These are phyloP conservation scores for Rhinogobius similis DNA, from an alignment of 2,113 vertebrate genomes.

Conservation along the genomic window DNA sequence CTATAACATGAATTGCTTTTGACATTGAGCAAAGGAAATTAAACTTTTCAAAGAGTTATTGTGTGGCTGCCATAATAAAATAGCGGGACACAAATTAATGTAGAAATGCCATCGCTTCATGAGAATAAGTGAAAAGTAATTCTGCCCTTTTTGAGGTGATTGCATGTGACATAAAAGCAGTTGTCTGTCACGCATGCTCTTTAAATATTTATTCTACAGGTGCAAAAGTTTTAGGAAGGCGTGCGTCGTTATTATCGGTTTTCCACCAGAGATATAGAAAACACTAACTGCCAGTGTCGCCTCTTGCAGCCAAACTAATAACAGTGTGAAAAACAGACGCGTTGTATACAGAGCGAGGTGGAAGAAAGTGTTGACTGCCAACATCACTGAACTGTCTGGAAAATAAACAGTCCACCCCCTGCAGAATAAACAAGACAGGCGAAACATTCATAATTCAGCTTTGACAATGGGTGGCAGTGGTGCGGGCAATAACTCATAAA, in stretches of 20 bases:
- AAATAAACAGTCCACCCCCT: conserved; percentile 47
- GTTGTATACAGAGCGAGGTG: conserved; percentile 27
- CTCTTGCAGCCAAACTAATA: conserved; percentile 23
- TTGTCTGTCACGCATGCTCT: conserved; percentile 1
- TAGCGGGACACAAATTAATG: conserved; percentile 22
- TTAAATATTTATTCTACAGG: background rate
- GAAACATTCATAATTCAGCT: conserved; percentile 32
- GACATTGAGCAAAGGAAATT: conserved; percentile 10
- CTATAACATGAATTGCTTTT: no score
- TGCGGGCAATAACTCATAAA: conserved; percentile 45
- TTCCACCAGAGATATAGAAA: conserved; percentile 7
- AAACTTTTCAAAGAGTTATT: conserved; percentile 15
- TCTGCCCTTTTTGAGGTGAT: conserved; percentile 6
- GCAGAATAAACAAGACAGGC: conserved; percentile 39
- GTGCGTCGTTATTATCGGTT: background rate
- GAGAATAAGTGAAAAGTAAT: conserved; percentile 21
- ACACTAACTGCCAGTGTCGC: conserved; percentile 19
- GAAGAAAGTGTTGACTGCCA: conserved; percentile 41
- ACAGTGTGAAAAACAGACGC: conserved; percentile 6
- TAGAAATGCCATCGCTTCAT: background rate
- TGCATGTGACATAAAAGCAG: conserved; percentile 13
- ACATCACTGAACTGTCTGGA: conserved; percentile 35
- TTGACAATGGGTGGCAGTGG: conserved; percentile 31
- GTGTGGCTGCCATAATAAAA: conserved; percentile 3
- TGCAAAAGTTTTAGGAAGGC: background rate